These are phyloP conservation scores for Sparus aurata DNA, from an alignment of 2,797 vertebrate species.

Conservation along the genomic window DNA sequence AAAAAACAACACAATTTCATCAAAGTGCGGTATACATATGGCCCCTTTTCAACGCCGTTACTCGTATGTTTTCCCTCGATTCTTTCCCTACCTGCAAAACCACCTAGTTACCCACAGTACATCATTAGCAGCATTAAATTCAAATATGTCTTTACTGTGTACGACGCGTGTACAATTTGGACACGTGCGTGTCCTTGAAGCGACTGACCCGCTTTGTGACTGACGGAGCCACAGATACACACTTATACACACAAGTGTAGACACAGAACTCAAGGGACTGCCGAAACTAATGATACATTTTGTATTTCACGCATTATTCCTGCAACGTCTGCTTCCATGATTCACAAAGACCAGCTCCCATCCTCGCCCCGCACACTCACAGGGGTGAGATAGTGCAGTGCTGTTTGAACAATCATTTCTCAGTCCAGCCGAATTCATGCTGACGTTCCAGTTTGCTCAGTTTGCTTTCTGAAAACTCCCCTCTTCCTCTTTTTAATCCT, in stretches of 20 bases:
- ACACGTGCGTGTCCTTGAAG: conserved; percentile 25
- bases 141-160: conserved; percentile 32
- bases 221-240: conserved; percentile 17
- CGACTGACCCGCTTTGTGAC: background rate
- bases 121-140: conserved; percentile 70
- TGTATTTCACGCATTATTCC: conserved; percentile 39
- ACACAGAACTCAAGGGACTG: background rate
- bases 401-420: conserved; percentile 78
- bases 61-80: conserved; percentile 2
- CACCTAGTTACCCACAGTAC: conserved; percentile 31
- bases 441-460: conserved; percentile 79
- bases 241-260: background rate
- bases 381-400: conserved; percentile 64
- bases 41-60: background rate
- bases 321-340: conserved; percentile 40
- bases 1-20: conserved; percentile 49
- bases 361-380: conserved; percentile 29
- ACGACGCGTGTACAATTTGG: conserved; percentile 1
- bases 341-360: conserved; percentile 40
- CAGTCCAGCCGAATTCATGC: conserved; percentile 79
- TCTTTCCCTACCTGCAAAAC: conserved; percentile 31
- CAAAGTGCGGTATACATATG: conserved; percentile 34
- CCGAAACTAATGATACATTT: conserved; percentile 33
- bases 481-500: conserved; percentile 80
- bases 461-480: conserved; percentile 79